These are phyloP conservation scores for Gambusia yucatana DNA, from an alignment of 2,797 vertebrate species.

Conservation along the genomic window DNA sequence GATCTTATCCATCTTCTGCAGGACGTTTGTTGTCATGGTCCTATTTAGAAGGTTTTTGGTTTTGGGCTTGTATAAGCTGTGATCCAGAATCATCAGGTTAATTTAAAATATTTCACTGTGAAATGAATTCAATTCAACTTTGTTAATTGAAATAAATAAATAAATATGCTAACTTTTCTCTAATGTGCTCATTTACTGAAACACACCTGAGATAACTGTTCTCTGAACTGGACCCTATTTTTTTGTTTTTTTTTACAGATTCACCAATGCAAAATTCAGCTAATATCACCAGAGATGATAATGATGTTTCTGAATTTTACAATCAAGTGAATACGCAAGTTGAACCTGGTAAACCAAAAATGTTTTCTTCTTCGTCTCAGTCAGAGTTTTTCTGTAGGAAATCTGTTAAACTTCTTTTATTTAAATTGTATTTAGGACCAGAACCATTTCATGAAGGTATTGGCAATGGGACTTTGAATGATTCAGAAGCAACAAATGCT, in stretches of 20 bases:
- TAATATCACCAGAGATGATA: background rate
- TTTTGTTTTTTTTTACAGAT: conserved; percentile 15
- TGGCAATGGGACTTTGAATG: background rate
- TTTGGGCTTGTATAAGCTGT: background rate
- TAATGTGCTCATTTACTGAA: background rate
- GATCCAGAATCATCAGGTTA: background rate
- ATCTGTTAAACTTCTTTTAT: background rate
- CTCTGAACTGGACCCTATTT: background rate
- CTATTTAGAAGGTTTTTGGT: background rate
- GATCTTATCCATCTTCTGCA: background rate
- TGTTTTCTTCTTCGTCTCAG: background rate
- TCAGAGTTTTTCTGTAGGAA: background rate
- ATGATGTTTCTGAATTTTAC: conserved; percentile 7
- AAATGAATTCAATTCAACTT: background rate
- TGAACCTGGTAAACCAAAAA: conserved; percentile 20
- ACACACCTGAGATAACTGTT: background rate
- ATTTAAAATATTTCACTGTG: background rate
- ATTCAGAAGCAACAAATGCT: background rate
- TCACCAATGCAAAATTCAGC: background rate
- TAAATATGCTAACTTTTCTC: background rate
- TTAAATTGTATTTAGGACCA: background rate
- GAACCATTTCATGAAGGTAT: background rate
- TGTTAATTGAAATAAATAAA: background rate
- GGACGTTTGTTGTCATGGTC: background rate
- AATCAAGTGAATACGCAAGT: background rate